Conservation (phyloP, 2,888 invertebrate genomes). For the Catocala sponsa region DNA sequence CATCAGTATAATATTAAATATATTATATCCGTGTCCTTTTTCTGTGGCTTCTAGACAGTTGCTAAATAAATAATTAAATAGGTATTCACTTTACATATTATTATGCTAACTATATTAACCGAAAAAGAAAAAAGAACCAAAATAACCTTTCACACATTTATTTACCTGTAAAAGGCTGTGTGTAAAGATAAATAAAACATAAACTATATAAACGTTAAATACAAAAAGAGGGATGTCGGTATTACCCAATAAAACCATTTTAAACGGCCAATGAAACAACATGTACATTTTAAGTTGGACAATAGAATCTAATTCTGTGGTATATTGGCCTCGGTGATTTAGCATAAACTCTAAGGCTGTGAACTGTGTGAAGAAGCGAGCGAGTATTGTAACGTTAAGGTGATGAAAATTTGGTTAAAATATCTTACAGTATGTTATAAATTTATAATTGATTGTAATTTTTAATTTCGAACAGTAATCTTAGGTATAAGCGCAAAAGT, state of each 20-base stretch:
- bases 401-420: too few relatives aligned
- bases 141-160: not conserved
- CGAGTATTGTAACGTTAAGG: conserved; percentile 27
- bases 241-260: conserved; percentile 42
- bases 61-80: too few relatives aligned
- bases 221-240: conserved; percentile 29
- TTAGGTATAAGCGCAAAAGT: too few relatives aligned
- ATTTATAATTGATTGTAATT: too few relatives aligned
- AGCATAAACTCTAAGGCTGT: conserved; percentile 68
- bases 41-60: too few relatives aligned
- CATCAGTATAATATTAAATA: too few relatives aligned
- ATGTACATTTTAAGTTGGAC: conserved; percentile 75
- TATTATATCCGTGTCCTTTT: too few relatives aligned
- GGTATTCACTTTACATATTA: too few relatives aligned
- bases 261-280: conserved; percentile 62
- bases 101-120: too few relatives aligned
- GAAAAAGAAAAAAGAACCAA: not conserved
- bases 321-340: conserved; percentile 77
- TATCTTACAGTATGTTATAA: too few relatives aligned
- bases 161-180: not conserved
- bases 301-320: conserved; percentile 78
- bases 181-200: conserved; percentile 19
- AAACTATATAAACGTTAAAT: conserved; percentile 21
- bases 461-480: too few relatives aligned
- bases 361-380: conserved; percentile 36